Base-by-base conservation (phyloP, 2,113 vertebrate species). In the Capreolus pygargus region DNA sequence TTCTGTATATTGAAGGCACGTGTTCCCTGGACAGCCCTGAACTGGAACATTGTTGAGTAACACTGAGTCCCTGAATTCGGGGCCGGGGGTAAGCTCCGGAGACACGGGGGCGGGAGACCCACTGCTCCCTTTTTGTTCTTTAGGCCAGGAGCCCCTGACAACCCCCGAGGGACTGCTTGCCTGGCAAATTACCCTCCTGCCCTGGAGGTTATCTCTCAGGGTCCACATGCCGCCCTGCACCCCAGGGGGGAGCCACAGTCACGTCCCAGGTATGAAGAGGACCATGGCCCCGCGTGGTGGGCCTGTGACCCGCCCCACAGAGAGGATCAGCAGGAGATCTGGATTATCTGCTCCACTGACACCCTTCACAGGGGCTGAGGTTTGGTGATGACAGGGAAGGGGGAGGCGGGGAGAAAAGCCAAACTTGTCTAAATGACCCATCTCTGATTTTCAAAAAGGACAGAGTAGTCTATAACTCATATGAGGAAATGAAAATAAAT, bases 271-370 rank as follows among this genome's bases (percentile, higher is more conserved):
- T 86, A 36, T 88, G 79, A 67, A 27, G 33, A 64, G 27, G 39
- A 89, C 79, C 25, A 6, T 76, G 52, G 94, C 89, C 74, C 57
- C 33, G 7, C 50, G 70, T 14, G 36, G 36, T 30, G n/a, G 84
- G 79, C 76, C 94, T 9, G 15, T 84, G 93, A 97, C 67, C 85
- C 52, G 70, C 28, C 47, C 30, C 70, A 54, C 7, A 33, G 61
- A 83, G 33, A 54, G 60, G 95, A 97, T 98, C 93, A 98, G 45
- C 47, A 54, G 36, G 82, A 67, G 86, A 93, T 76, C 86, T 87
- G 39, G 60, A 97, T 96, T 92, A 97, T 97, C 82, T 82, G 90
- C 74, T 96, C 45, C 87, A 79, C 52, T 86, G 94, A 57, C 47
- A 64, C 85, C n/a, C 64, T 96, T 98, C 64, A 87, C 30, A 52